Conservation (phyloP, 2,113 vertebrate species). For the Hassar affinis region DNA sequence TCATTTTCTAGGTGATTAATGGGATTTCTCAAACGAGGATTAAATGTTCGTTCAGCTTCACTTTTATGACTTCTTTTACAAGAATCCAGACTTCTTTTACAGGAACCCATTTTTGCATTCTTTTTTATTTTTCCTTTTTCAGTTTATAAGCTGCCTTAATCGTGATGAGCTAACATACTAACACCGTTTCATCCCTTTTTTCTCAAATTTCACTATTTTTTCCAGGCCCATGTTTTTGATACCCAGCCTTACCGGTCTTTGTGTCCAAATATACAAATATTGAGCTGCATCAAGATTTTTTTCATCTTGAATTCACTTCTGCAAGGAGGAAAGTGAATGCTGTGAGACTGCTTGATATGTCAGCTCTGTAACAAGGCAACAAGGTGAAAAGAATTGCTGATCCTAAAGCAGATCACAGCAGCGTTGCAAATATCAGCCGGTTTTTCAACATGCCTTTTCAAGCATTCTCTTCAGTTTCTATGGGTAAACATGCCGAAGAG, state of each 20-base stretch:
- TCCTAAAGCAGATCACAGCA: background rate
- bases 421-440: conserved; percentile 29
- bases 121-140: background rate
- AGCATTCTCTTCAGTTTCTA: background rate
- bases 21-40: background rate
- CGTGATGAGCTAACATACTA: background rate
- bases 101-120: background rate
- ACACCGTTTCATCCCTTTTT: background rate
- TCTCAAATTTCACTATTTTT: background rate
- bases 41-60: conserved; percentile 4
- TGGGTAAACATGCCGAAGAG: background rate
- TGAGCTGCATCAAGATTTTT: background rate
- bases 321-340: conserved; percentile 3
- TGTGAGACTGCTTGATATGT: background rate
- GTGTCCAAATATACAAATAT: background rate
- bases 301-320: conserved; percentile 17
- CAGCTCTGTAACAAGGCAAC: background rate
- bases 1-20: conserved; percentile 17
- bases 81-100: background rate
- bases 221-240: background rate
- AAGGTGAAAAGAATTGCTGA: background rate
- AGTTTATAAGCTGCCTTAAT: background rate
- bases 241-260: background rate
- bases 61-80: conserved; percentile 23
- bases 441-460: conserved; percentile 41